Evolutionary conservation across 2,113 vertebrate genomes (phyloP).

Genomic region (Mus pahari): DNA sequence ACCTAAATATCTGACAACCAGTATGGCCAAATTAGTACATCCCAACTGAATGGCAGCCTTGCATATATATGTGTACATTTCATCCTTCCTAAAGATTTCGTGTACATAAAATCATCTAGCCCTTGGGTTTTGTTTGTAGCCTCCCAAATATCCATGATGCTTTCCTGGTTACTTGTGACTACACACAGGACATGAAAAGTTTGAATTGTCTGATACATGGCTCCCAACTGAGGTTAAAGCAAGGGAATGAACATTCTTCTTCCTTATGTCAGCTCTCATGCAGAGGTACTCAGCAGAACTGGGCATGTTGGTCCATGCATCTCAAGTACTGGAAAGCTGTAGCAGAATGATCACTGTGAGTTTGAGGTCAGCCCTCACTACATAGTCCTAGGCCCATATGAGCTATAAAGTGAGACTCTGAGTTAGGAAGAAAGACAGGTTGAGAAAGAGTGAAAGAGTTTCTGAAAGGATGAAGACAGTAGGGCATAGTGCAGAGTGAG

Average conservation of each 20-base stretch:
- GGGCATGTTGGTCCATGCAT: neutral
- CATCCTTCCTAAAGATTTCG: neutral
- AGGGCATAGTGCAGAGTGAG: neutral
- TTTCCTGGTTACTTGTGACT: constrained; percentile 9
- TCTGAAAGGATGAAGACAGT: neutral
- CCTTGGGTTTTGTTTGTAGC: constrained; percentile 27
- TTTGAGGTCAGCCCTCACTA: neutral
- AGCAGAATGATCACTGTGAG: neutral
- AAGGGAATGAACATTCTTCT: neutral
- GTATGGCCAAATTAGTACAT: neutral
- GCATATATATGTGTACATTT: neutral
- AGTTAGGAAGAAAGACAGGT: neutral
- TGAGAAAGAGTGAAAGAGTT: neutral
- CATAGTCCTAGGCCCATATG: neutral
- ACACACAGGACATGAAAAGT: neutral
- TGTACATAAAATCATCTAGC: constrained; percentile 5
- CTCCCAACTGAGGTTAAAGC: constrained; percentile 18
- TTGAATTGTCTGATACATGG: neutral
- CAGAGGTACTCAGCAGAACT: neutral
- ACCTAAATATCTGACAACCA: neutral
- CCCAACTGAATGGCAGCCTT: neutral
- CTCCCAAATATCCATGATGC: neutral
- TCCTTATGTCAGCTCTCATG: constrained; percentile 27
- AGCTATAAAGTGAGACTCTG: neutral
- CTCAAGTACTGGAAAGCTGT: neutral